Evolutionary conservation across 2,113 vertebrate species (phyloP), one percentile per base, ranked within the genome.

Genomic region (Elanoides forficatus): DNA sequence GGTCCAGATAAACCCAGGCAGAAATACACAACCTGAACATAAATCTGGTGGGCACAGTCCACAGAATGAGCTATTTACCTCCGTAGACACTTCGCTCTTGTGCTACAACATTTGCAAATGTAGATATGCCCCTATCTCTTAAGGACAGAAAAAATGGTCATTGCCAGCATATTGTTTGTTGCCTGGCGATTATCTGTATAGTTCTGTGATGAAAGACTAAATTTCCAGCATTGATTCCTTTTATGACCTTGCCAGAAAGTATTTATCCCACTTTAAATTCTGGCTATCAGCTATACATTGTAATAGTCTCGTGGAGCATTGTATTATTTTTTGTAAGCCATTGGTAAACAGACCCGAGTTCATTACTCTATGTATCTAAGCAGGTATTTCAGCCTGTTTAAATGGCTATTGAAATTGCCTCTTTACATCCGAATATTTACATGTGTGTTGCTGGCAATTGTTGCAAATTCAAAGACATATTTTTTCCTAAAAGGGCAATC

Each of bases 241-340:
- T 91, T 87, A 85, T 91, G 89, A 95, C 89, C 87, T 97, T 95
- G 93, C 78, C 84, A 90, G 95, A 76, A 93, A 95, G 38, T 66
- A 80, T 90, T 96, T 93, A 79, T 91, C 89, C 86, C 53, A 29
- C 87, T 95, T 93, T 90, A 96, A 93, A 94, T 94, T 85, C 76
- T 84, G 72, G 52, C 83, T 97, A 81, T 88, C 91, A 79, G 68
- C 80, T 88, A 32, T 86, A 82, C 25, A 43, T 75, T 94, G 73
- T 93, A 95, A 91, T 68, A 40, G 81, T 73, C 85, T 86, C 56
- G 94, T 72, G 93, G 52, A 75, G 23, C 53, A 38, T 58, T 21
- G 45, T 72, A 38, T 85, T 85, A 50, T 38, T 58, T 94, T 92
- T 81, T 74, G 88, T 84, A 91, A 95, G 52, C 70, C 47, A 7